Evolutionary conservation across 2,113 vertebrate genomes (phyloP), one percentile per base, ranked within the genome.

Genomic region (Tragelaphus scriptus): DNA sequence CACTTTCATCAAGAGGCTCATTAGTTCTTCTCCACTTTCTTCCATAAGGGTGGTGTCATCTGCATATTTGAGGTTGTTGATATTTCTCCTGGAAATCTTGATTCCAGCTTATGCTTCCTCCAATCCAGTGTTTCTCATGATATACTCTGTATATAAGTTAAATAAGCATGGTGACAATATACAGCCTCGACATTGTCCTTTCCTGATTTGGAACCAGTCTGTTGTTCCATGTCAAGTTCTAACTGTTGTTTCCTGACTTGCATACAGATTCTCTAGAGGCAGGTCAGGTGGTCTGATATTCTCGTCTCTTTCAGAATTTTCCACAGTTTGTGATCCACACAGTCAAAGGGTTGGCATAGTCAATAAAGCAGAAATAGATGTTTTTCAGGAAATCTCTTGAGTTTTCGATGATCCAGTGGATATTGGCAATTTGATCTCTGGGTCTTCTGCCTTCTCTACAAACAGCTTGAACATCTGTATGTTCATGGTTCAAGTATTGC

Each of bases 381-480:
- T 36, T 36, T 68, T 68, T 21, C 32, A 11, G 8, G 32, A 68
- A 68, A 9, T 36, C 32, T 36, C 65, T 36, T 68, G 32, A 1
- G 0, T 68, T 68, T 68, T 68, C 4, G 0, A 11, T 68, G 65
- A 68, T 68, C 17, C 32, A 36, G 4, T 0, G 0, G 17, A 68
- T 36, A 8, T 68, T 68, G 32, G 19, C 17, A 36, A 36, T 71
- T 71, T 71, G 65, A 71, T 71, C 17, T 71, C n/a, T 36, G 1
- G n/a, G 5, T 71, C n/a, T 9, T 71, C 17, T 71, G 17, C 65
- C 17, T 71, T 68, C 36, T 71, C 65, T 68, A 68, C 9, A 36
- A 68, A 19, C 17, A 68, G 65, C 65, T 36, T 68, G 17, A 68
- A 21, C 4, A 71, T 36, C 65, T 71, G 65, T 17, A 71, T 36